Conservation (phyloP, 2,113 vertebrate genomes). For the Aramus guarauna region DNA sequence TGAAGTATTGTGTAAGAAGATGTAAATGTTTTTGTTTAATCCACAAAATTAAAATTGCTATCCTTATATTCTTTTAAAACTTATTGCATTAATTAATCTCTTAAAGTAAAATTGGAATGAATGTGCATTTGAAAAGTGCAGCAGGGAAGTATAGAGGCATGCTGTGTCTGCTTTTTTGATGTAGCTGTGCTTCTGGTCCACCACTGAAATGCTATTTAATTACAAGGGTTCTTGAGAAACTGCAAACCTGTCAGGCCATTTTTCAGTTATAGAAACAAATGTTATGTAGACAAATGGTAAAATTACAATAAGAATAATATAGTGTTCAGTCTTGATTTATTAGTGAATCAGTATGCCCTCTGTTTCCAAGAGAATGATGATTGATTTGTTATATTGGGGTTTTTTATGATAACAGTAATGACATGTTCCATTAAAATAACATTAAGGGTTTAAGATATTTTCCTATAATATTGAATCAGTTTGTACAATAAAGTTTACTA, state of each 20-base stretch:
- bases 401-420: not conserved
- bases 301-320: not conserved
- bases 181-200: not conserved
- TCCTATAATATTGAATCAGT: not conserved
- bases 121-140: not conserved
- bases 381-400: not conserved
- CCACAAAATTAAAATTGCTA: not conserved
- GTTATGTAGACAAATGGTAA: not conserved
- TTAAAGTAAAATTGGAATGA: not conserved
- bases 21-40: not conserved
- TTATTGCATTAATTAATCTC: not conserved
- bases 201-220: not conserved
- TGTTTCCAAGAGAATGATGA: not conserved
- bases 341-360: not conserved
- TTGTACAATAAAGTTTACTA: not conserved
- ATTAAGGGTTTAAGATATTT: not conserved
- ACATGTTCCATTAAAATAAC: not conserved
- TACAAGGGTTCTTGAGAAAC: not conserved
- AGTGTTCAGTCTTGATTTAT: not conserved
- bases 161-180: not conserved
- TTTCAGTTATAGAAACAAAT: not conserved
- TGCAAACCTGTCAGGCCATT: not conserved
- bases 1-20: not conserved
- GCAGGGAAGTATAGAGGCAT: not conserved
- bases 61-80: not conserved